These are phyloP conservation scores for Drosophila paulistorum DNA, from an alignment of 1,140 invertebrate species.

Conservation along the genomic window DNA sequence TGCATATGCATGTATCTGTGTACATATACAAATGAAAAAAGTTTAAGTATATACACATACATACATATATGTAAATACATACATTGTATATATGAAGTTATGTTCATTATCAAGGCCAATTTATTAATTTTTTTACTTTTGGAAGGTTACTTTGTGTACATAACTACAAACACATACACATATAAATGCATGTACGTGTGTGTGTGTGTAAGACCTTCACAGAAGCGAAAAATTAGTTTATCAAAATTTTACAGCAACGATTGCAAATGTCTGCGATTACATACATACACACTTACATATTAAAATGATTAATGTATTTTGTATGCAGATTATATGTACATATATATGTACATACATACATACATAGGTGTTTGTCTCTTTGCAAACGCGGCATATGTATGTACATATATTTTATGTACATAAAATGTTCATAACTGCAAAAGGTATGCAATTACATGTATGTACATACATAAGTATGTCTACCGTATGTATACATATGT, in stretches of 20 bases:
- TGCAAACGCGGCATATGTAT: constrained; percentile 3
- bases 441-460: not conserved
- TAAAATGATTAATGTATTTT: not conserved
- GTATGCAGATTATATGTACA: not conserved
- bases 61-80: constrained; percentile 1
- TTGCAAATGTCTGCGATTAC: not conserved
- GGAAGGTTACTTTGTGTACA: constrained; percentile 15
- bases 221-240: not conserved
- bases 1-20: constrained; percentile 8
- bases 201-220: constrained; percentile 6
- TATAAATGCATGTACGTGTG: constrained; percentile 8
- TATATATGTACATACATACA: too few species aligned
- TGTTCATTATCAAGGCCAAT: constrained; percentile 21
- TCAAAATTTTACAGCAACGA: not conserved
- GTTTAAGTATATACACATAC: constrained; percentile 22
- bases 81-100: constrained; percentile 1
- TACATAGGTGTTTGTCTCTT: not conserved
- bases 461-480: constrained; percentile 4
- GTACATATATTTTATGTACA: not conserved
- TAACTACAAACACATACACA: constrained; percentile 12
- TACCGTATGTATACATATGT: not conserved
- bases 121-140: constrained; percentile 9
- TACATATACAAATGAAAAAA: not conserved
- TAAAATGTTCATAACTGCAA: not conserved
- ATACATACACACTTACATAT: constrained; percentile 7